Base-by-base conservation (phyloP, 2,113 vertebrate species). In the Alethe diademata region DNA sequence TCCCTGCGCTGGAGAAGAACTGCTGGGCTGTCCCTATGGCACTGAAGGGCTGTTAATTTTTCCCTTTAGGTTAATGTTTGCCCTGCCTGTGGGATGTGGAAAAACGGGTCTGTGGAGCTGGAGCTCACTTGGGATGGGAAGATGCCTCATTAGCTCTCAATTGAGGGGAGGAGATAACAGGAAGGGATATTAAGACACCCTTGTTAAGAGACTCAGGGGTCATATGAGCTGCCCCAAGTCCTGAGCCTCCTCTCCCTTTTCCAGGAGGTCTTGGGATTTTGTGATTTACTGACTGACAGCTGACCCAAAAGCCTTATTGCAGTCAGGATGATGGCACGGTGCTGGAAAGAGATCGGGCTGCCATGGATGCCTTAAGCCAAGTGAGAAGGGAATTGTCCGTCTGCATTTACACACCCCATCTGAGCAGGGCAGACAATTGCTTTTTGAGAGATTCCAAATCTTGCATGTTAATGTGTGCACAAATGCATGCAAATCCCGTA, bases 401-500 rank as follows among this genome's bases (percentile, higher is more conserved):
- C 60, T 43, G 20, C 35, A 4, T 76, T 91, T 36, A 72, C 20
- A 31, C 42, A 45, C 24, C 45, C 43, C 48, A 24, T 19, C 36
- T 2, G 2, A 87, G 71, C 57, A 1, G 43, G 65, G 54, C 90
- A 91, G 89, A 86, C 54, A 48, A 56, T 86, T 86, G 82, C 53
- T 84, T 92, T 85, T 80, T 50, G 73, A 88, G 72, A 86, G 64
- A 84, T 91, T 86, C 54, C 80, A 33, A 70, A 71, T 45, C 66
- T 64, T 90, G 70, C 58, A 67, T 82, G 62, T 60, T 91, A 93
- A 80, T 78, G 28, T 54, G 67, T 47, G 43, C 75, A 60, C 78
- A 88, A 87, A 92, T 85, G 35, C 84, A 92, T 96, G 90, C 90
- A 96, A 90, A 96, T 95, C 87, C 80, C 79, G 66, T 74, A 43